Evolutionary conservation across 2,888 invertebrate genomes (phyloP), one percentile per base, ranked within the genome.

Genomic region (Coelinius sp.): DNA sequence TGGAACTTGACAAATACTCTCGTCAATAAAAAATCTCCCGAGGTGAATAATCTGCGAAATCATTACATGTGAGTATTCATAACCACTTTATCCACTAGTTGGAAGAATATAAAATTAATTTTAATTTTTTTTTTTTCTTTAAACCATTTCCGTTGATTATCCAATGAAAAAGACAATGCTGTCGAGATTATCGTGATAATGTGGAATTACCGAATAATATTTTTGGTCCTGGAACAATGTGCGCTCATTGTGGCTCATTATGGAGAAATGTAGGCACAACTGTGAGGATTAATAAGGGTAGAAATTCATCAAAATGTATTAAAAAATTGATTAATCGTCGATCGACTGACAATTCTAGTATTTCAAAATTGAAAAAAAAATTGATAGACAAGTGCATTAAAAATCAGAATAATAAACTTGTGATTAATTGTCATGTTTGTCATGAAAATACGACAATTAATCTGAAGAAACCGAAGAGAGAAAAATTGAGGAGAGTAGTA

Each of bases 401-500:
- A 71, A 84, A 81, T 70, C 74, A 75, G 69, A 77, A 66, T 38
- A 86, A 85, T 67, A 83, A 79, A 70, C 66, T 86, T n/a, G 31
- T 78, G 8, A 79, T 84, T 2, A 83, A 76, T 68, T 87, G 87
- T 63, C 81, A 76, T 0, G 73, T 82, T n/a, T 87, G 87, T 70
- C 80, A 65, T 0, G 75, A 77, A 67, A 78, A 25, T 2, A 83
- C 84, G 2, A 49, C 72, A 27, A 78, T 84, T 52, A 14, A 67
- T 14, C 75, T 84, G 8, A 75, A 68, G 12, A 87, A 85, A 70
- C 82, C 82, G n/a, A 73, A 76, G 5, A 79, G 77, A 22, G 62
- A 35, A 84, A 81, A 71, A 59, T n/a, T 27, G 31, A 70, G 35
- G 44, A 66, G 2, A 71, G 67, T 12, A 22, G 2, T 14, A 8